Base-by-base conservation (phyloP, 2,113 vertebrate species). In the Tychaedon coryphoeus region DNA sequence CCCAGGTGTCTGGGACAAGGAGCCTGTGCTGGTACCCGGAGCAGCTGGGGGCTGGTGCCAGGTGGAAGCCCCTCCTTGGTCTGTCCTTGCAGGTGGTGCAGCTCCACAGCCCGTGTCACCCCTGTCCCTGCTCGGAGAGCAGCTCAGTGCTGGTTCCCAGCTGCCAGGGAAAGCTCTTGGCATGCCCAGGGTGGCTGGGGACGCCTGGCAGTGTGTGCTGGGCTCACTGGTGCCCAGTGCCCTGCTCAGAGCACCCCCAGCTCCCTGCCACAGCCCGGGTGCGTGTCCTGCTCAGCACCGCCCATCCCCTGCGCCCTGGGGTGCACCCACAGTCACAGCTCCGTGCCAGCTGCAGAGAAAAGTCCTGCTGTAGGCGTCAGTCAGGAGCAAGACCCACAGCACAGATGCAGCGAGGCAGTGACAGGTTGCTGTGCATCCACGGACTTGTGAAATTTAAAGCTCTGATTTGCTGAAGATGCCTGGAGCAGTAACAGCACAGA, bases 381-480 rank as follows among this genome's bases (percentile, higher is more conserved):
- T 3, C 28, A 60, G 80, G 42, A 34, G 28, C 19, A 6, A 22
- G 76, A 61, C 42, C 9, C 0, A 0, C 10, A 22, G 64, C 26
- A 28, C n/a, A 7, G 0, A 0, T 15, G n/a, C 43, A 14, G 1
- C 40, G 12, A 26, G 53, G 48, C 50, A 17, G 36, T 4, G 70
- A 19, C 9, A 1, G 0, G 0, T 64, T 62, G 4, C 1, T 61
- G 56, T 47, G 34, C 22, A 8, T n/a, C 17, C 23, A 3, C 0
- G 0, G 8, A 2, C n/a, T 2, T 36, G 6, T 8, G 18, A n/a
- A 36, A 57, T 12, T 18, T 19, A 14, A 56, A 81, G 36, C 40
- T 58, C 11, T 70, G 3, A 7, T 20, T 42, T 57, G 38, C 42
- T 45, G 70, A 20, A 24, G 71, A 13, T 2, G 4, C 16, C 13